Percentiles rank a stretch among this genome's conserved stretches.
Conservation (phyloP, 2,888 invertebrate genomes). For the Eledone cirrhosa region DNA sequence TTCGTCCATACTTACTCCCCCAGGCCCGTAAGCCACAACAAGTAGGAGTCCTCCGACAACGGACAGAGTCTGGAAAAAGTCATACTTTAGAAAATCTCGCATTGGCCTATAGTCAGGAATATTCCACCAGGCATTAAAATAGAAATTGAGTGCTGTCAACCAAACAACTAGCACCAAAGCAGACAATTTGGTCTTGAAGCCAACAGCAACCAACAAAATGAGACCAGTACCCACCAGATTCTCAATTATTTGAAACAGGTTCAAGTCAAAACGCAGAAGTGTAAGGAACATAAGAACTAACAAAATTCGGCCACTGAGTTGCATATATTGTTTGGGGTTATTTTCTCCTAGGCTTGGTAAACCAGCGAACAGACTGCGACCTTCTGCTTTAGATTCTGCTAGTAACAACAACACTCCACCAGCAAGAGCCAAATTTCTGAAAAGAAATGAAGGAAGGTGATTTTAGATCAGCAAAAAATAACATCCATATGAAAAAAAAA, state of each 20-base stretch:
- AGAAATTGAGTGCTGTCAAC: slow-evolving; percentile 89
- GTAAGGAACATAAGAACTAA: slow-evolving; percentile 99
- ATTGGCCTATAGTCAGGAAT: slow-evolving; percentile 94
- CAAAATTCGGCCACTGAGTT: slow-evolving; percentile 92
- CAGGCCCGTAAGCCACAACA: slow-evolving; percentile 98
- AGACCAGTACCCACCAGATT: slow-evolving; percentile 91
- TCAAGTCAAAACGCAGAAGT: slow-evolving; percentile 89
- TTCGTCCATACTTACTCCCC: slow-evolving; percentile 94
- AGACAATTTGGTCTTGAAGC: slow-evolving; percentile 98
- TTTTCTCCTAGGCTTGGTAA: slow-evolving; percentile 75
- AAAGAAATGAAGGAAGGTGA: slow-evolving; percentile 22
- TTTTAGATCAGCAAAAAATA: too few species aligned
- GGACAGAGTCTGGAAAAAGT: slow-evolving; percentile 97
- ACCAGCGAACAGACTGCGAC: slow-evolving; percentile 94
- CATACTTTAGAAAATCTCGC: slow-evolving; percentile 99
- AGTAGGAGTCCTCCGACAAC: slow-evolving; percentile 98
- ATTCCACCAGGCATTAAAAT: slow-evolving; percentile 98
- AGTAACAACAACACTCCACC: slow-evolving; percentile 95
- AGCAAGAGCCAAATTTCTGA: slow-evolving; percentile 90
- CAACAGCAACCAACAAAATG: slow-evolving; percentile 94
- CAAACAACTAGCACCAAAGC: slow-evolving; percentile 92
- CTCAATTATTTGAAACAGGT: slow-evolving; percentile 85
- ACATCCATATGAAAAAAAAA: too few species aligned
- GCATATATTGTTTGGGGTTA: slow-evolving; percentile 93
- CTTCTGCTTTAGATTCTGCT: slow-evolving; percentile 95